Base-by-base conservation (phyloP, 1,140 invertebrate genomes). In the Psix sp. region DNA sequence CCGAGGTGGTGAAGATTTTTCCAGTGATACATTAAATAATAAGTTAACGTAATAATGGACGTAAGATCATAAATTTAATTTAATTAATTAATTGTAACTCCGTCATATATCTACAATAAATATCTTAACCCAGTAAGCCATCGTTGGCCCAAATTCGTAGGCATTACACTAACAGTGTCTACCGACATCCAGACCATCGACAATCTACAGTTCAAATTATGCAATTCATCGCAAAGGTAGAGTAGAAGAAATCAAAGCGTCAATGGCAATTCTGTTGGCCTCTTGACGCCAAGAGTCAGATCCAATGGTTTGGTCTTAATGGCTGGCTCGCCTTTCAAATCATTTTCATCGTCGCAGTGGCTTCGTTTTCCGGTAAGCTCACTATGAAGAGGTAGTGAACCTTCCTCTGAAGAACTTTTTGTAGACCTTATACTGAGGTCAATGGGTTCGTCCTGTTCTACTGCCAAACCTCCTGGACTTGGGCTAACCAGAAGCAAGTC, bases 401-500 rank as follows among this genome's bases (percentile, higher is more conserved):
- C 52, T 6, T 51, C 63, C 24, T 71, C 52, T n/a, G 73, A 51
- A 14, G 70, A 56, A 26, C 43, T 65, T 10, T 66, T 77, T 1
- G 33, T 70, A 0, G 78, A 68, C 15, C 84, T 83, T 0, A 89
- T 67, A 5, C 92, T 93, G 11, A 95, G 84, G 80, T 95, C 93
- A 56, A 95, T 94, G 0, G 93, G 94, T 67, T 92, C 90, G 1
- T 94, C 93, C 48, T 87, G 86, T 14, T 85, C 86, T 13, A 91
- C 84, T 0, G 91, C 90, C 0, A 91, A 83, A 1, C 90, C 90
- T 0, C 89, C 90, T 0, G 90, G 89, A 7, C 89, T 89, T 2
- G 90, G 90, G 14, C 90, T 91, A 49, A 90, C 90, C 7, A 91
- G 80, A 0, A 91, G 57, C 1, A 91, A 78, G 75, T 91, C 90